Conservation (phyloP, 1,140 invertebrate species). For the Solenopsis invicta region DNA sequence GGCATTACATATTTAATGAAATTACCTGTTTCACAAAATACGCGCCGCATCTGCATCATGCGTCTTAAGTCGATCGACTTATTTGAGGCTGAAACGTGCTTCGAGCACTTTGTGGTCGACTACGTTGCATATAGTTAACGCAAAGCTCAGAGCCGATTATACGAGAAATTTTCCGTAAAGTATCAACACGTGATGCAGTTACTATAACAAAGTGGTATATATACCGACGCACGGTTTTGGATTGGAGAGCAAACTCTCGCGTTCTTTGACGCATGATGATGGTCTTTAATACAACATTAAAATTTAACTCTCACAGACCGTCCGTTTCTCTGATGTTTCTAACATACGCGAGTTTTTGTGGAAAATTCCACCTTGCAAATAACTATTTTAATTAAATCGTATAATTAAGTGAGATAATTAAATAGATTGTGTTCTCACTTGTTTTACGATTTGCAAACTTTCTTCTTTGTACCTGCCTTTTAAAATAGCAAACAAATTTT, state of each 20-base stretch:
- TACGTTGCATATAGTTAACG: conserved; percentile 21
- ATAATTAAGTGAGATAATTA: neutral
- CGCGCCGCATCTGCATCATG: neutral
- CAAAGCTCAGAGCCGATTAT: conserved; percentile 40
- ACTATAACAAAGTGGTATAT: conserved; percentile 23
- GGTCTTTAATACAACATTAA: neutral
- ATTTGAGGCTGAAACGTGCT: conserved; percentile 22
- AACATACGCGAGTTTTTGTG: neutral
- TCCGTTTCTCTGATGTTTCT: neutral
- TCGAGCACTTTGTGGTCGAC: conserved; percentile 14
- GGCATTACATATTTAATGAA: neutral
- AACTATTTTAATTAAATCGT: conserved; percentile 19
- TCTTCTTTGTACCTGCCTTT: neutral
- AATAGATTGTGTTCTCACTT: neutral
- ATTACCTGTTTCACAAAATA: neutral
- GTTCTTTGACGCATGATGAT: conserved; percentile 20
- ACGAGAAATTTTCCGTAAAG: conserved; percentile 31
- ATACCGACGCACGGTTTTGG: conserved; percentile 4
- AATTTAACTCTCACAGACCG: neutral
- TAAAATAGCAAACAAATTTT: neutral
- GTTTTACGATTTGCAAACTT: neutral
- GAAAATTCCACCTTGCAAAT: neutral
- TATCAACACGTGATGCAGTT: conserved; percentile 27
- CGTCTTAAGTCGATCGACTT: conserved; percentile 36
- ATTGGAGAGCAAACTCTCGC: conserved; percentile 13